Evolutionary conservation across 2,113 vertebrate species (phyloP), one percentile per base, ranked within the genome.

Genomic region (Halcyon malimbica): DNA sequence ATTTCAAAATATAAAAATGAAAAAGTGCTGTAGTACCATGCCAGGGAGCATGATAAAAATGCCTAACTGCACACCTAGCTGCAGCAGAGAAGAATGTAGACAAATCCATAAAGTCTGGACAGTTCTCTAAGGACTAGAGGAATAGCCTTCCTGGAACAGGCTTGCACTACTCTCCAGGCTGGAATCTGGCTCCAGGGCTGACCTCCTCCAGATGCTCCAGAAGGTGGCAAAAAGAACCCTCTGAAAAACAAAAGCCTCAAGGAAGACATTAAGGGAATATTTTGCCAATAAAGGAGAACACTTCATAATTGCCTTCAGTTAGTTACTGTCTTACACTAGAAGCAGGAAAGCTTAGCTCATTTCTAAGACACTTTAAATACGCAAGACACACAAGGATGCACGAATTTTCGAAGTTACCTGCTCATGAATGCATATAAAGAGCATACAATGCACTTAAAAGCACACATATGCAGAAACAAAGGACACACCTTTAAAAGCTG

Each of bases 41-140:
- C 77, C 86, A 84, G 12, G 46, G 67, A 92, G 21, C 69, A 69
- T 15, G 69, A 91, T 65, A 87, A 82, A 94, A 96, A 91, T 69
- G 60, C 46, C 56, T 94, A 83, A 77, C 59, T 67, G 64, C 64
- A 84, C 90, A 95, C 92, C 84, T 89, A 94, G 62, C 59, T 92
- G 17, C 57, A 77, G 44, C 42, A 80, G 81, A 62, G 81, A 89
- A 93, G 87, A 92, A 97, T 80, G 70, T 59, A 89, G 87, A 80
- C 64, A 81, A 77, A 81, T 29, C 39, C 56, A 39, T 68, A 41
- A 79, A 84, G 25, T 81, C 69, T 80, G 68, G 68, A 35, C 60
- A 89, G 75, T 71, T 90, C 71, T 91, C 94, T 53, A 24, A 89
- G 83, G 74, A 89, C 6, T 53, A 74, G 17, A 53, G 35, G 53